phyloP scores from a whole-genome alignment of 53 echinoderm and acorn worm genomes.

The Crossaster papposus region DNA sequence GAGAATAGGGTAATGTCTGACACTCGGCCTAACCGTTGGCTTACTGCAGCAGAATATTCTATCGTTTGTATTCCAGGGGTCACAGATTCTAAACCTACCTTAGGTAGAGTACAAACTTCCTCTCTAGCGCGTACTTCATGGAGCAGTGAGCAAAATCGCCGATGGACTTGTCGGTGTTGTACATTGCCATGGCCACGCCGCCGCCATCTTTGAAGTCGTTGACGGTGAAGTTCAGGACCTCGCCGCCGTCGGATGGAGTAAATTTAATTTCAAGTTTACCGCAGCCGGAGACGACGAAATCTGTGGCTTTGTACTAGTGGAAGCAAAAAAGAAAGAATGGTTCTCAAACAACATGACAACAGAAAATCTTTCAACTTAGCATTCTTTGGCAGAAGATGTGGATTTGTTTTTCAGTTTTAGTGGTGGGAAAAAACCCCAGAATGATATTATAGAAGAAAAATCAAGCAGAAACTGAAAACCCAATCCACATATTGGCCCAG shows the following conservation, averaged over 20 bases:
- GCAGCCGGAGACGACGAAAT: slow-evolving; percentile 88
- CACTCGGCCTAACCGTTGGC: too few relatives aligned
- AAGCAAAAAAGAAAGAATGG: neutral
- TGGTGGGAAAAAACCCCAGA: too few relatives aligned
- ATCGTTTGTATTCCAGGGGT: too few relatives aligned
- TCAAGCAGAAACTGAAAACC: too few relatives aligned
- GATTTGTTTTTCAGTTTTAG: too few relatives aligned
- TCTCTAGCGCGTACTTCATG: slow-evolving; percentile 78
- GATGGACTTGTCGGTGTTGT: slow-evolving; percentile 93
- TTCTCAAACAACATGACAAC: too few relatives aligned
- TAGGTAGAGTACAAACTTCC: slow-evolving; percentile 78
- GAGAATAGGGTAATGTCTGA: too few relatives aligned
- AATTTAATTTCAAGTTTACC: slow-evolving; percentile 88
- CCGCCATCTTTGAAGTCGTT: slow-evolving; percentile 87
- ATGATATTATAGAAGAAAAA: too few relatives aligned
- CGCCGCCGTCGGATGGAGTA: slow-evolving; percentile 78
- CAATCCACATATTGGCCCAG: too few relatives aligned
- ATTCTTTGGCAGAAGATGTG: too few relatives aligned
- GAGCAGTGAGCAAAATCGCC: slow-evolving; percentile 80
- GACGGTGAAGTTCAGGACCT: slow-evolving; percentile 71
- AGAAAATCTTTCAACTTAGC: too few relatives aligned
- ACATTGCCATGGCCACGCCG: slow-evolving; percentile 98
- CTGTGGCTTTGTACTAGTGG: slow-evolving; percentile 89
- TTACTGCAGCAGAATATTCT: too few relatives aligned
- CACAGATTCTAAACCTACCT: slow-evolving; percentile 52